Conservation (phyloP, 2,888 invertebrate species). For the Malthinus seriepunctatus region DNA sequence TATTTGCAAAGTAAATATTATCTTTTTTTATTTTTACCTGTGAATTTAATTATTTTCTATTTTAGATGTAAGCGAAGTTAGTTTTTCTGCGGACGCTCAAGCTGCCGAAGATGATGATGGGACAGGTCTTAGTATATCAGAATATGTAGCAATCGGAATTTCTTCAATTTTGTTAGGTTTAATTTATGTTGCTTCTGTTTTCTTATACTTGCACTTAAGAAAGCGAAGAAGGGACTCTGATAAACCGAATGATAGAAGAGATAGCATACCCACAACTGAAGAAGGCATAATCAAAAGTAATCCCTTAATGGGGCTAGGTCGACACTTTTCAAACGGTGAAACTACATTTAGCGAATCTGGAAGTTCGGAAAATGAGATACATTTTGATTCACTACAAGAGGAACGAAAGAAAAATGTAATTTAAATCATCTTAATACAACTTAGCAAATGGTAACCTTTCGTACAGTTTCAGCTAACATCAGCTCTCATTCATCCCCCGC, state of each 20-base stretch:
- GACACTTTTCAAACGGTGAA: constrained; percentile 65
- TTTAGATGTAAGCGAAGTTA: constrained; percentile 78
- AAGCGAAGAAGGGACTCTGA: constrained; percentile 58
- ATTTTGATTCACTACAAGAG: constrained; percentile 54
- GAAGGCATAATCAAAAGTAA: constrained; percentile 79
- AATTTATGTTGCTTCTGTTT: constrained; percentile 84
- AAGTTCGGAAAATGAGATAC: constrained; percentile 68
- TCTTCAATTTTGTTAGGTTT: constrained; percentile 84
- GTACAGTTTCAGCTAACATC: constrained; percentile 65
- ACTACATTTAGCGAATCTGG: constrained; percentile 61
- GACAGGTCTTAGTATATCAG: constrained; percentile 70
- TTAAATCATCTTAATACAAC: neutral
- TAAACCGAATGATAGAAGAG: constrained; percentile 34
- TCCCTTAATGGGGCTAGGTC: constrained; percentile 65
- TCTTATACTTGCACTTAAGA: constrained; percentile 78
- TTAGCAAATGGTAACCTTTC: neutral
- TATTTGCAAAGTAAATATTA: constrained; percentile 62
- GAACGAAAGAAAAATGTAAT: constrained; percentile 51
- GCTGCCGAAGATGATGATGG: constrained; percentile 57
- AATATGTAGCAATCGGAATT: constrained; percentile 83
- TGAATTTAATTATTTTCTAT: neutral
- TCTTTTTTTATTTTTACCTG: neutral
- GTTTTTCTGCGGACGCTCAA: constrained; percentile 70
- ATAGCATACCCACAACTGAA: constrained; percentile 56
- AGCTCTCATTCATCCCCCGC: constrained; percentile 70